Percentiles rank a stretch among this genome's conserved stretches.
These are phyloP conservation scores for Trachelipus rathkii DNA, from an alignment of 1,140 invertebrate genomes.

Conservation along the genomic window DNA sequence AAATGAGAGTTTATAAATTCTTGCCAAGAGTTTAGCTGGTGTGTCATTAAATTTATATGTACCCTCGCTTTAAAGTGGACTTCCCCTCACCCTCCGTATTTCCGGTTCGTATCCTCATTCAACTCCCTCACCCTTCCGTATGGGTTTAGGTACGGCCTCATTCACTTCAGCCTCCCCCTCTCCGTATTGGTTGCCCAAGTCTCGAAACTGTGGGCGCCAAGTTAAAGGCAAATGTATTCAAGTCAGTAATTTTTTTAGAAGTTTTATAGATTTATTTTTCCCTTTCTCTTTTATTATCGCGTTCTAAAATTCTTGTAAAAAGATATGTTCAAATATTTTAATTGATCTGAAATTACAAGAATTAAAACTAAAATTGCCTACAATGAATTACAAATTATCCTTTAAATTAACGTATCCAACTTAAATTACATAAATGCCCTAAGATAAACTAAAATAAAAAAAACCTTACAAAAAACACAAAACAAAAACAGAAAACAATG, in stretches of 20 bases:
- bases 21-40: background rate
- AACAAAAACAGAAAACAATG: background rate
- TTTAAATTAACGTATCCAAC: background rate
- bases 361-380: background rate
- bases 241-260: background rate
- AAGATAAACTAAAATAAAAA: no score
- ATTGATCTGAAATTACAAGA: no score
- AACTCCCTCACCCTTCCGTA: no score
- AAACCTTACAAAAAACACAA: background rate
- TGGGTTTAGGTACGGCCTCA: no score
- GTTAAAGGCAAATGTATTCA: background rate
- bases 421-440: background rate
- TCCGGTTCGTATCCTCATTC: background rate
- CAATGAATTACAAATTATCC: background rate
- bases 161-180: no score
- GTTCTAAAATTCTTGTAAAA: no score
- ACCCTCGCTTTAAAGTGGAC: background rate
- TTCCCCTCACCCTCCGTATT: background rate
- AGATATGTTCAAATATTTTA: no score
- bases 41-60: conserved; percentile 6
- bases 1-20: background rate
- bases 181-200: no score
- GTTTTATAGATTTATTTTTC: background rate
- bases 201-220: background rate
- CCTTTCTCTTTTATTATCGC: no score